Percentiles rank a stretch among this genome's conserved stretches.
Evolutionary conservation across 1,140 invertebrate species (phyloP).

Genomic region (Drosophila yakuba): DNA sequence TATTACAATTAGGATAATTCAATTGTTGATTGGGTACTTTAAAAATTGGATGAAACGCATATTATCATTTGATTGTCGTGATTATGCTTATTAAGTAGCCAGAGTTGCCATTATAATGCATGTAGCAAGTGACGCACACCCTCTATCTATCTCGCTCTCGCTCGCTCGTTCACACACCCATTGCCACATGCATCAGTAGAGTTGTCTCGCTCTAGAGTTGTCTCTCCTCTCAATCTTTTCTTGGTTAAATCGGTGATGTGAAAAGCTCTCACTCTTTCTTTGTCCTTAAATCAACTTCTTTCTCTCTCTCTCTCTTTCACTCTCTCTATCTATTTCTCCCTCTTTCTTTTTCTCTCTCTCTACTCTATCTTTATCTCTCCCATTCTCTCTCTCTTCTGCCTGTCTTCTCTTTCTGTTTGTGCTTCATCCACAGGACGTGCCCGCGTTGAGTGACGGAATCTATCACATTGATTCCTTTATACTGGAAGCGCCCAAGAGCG

Average conservation of each 20-base stretch:
- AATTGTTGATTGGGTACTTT: background rate
- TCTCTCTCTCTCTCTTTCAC: conserved; percentile 22
- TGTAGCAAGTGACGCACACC: conserved; percentile 36
- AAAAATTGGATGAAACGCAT: background rate
- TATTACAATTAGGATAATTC: background rate
- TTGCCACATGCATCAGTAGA: conserved; percentile 21
- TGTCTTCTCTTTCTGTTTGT: conserved; percentile 67
- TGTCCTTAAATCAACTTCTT: conserved; percentile 24
- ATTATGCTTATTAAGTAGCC: conserved; percentile 26
- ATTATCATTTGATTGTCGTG: conserved; percentile 21
- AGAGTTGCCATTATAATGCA: conserved; percentile 48
- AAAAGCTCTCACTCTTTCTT: conserved; percentile 29
- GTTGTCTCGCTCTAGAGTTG: conserved; percentile 46
- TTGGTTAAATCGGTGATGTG: conserved; percentile 41
- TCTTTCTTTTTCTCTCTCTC: conserved; percentile 19
- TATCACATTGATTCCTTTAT: conserved; percentile 84
- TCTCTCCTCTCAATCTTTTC: conserved; percentile 14
- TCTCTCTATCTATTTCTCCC: conserved; percentile 17
- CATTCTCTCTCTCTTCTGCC: conserved; percentile 44
- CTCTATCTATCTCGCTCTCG: conserved; percentile 19
- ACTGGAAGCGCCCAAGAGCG: conserved; percentile 79
- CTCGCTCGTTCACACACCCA: conserved; percentile 10
- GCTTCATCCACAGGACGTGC: conserved; percentile 79
- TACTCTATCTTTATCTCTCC: conserved; percentile 35
- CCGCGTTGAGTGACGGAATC: conserved; percentile 70